Evolutionary conservation across 1,140 invertebrate species (phyloP).

Genomic region (Achroia grisella): DNA sequence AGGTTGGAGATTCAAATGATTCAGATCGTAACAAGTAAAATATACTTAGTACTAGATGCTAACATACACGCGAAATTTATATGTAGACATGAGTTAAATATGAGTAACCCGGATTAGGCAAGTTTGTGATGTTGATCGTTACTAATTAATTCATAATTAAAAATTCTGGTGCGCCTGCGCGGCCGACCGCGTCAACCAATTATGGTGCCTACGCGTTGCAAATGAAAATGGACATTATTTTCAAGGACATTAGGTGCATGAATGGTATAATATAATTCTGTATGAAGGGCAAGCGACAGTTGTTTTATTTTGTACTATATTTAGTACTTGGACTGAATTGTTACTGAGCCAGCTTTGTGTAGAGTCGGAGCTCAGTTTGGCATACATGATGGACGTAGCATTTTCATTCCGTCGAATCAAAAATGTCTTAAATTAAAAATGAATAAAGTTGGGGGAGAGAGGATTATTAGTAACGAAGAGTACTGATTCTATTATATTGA

Average conservation of each 20-base stretch:
- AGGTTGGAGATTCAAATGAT: no score
- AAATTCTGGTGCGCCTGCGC: conserved; percentile 68
- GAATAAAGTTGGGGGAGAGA: no score
- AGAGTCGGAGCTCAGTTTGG: conserved; percentile 37
- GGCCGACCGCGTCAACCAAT: conserved; percentile 59
- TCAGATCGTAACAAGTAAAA: no score
- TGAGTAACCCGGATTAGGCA: conserved; percentile 41
- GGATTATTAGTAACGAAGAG: no score
- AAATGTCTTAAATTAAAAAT: no score
- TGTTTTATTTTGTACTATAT: conserved; percentile 73
- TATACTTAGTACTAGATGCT: no score
- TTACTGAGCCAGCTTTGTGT: conserved; percentile 63
- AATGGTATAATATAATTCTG: conserved; percentile 33
- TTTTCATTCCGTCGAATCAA: no score
- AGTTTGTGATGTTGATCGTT: conserved; percentile 59
- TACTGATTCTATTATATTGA: no score
- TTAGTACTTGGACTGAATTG: conserved; percentile 65
- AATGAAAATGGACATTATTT: conserved; percentile 41
- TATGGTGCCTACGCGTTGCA: conserved; percentile 31
- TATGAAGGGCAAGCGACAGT: conserved; percentile 71
- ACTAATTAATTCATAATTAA: conserved; percentile 73
- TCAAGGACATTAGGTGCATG: conserved; percentile 28
- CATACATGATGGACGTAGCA: conserved; percentile 27
- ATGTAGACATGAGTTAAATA: not conserved
- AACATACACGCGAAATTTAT: not conserved